phyloP scores from a whole-genome alignment of 2,113 vertebrate species.

The Asarcornis scutulata region DNA sequence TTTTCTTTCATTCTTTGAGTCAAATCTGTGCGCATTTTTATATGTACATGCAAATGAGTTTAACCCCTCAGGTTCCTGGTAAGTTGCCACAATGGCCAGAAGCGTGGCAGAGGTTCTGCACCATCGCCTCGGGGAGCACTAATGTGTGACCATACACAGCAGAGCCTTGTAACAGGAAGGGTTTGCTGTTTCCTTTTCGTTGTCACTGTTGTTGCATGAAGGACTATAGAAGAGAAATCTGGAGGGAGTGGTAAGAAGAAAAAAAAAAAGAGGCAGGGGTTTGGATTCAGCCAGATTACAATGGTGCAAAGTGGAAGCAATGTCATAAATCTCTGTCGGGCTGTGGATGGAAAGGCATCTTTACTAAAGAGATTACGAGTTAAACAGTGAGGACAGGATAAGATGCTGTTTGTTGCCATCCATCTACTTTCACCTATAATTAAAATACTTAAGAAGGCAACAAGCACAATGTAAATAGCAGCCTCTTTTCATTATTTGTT shows the following conservation, averaged over 20 bases:
- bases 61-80: neutral
- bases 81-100: neutral
- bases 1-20: neutral
- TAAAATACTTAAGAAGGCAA: neutral
- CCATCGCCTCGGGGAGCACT: neutral
- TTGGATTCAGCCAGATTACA: neutral
- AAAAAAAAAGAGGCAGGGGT: neutral
- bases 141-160: neutral
- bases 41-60: neutral
- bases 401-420: neutral
- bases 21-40: neutral
- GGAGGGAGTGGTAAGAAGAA: neutral
- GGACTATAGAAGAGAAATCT: neutral
- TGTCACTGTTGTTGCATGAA: conserved; percentile 3
- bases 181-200: neutral
- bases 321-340: neutral
- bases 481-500: neutral
- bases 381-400: neutral
- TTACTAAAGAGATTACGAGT: neutral
- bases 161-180: neutral
- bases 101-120: neutral
- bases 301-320: neutral
- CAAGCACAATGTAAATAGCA: neutral
- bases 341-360: neutral
- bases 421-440: neutral